phyloP scores from a whole-genome alignment of 2,113 vertebrate species.

The Polypterus bichir region DNA sequence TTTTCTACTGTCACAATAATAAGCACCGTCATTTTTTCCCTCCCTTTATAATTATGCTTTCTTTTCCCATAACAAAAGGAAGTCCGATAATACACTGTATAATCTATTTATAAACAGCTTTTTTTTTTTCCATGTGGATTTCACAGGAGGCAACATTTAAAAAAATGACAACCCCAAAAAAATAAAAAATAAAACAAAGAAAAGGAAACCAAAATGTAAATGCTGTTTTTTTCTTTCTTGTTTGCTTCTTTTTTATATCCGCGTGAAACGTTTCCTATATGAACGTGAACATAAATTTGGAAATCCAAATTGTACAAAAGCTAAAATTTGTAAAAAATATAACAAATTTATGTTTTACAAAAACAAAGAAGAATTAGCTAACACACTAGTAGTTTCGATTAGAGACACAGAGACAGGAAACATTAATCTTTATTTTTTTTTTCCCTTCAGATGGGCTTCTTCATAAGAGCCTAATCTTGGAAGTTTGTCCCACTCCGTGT shows the following conservation, averaged over 20 bases:
- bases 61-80: constrained; percentile 47
- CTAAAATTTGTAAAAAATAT: constrained; percentile 59
- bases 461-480: constrained; percentile 36
- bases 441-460: constrained; percentile 33
- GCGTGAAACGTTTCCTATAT: constrained; percentile 40
- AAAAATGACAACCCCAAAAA: constrained; percentile 5
- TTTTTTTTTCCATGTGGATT: constrained; percentile 36
- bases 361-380: constrained; percentile 45
- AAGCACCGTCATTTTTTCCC: constrained; percentile 42
- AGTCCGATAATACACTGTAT: constrained; percentile 46
- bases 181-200: constrained; percentile 10
- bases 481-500: constrained; percentile 40
- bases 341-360: constrained; percentile 52
- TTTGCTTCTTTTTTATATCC: constrained; percentile 27
- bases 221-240: background rate
- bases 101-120: constrained; percentile 10
- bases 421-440: constrained; percentile 36
- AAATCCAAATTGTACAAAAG: constrained; percentile 56
- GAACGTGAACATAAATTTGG: constrained; percentile 44
- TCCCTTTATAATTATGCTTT: constrained; percentile 8
- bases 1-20: constrained; percentile 37
- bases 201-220: constrained; percentile 5
- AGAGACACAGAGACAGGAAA: constrained; percentile 41
- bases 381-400: constrained; percentile 34
- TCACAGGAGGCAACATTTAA: constrained; percentile 35